Evolutionary conservation across 2,888 invertebrate genomes (phyloP), one percentile per base, ranked within the genome.

Genomic region (Eucera pruinosa): DNA sequence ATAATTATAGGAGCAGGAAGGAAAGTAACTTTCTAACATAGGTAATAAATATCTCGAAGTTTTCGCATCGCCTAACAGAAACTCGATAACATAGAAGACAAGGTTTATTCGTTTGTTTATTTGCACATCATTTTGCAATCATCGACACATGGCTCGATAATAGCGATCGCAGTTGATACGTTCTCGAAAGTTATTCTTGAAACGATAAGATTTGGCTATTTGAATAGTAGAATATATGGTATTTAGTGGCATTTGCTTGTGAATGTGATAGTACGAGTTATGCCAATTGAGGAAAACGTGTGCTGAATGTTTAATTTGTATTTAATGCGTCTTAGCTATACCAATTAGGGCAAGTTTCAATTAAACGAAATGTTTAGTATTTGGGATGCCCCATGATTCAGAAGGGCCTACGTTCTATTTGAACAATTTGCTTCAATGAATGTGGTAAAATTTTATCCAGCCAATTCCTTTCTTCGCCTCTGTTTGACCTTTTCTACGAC

Each of bases 351-450:
- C 33, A 64, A 52, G 61, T 64, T 76, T 76, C 71, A 84, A 82
- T 81, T 84, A 72, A 68, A 58, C 36, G 55, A 64, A 55, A 52
- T 27, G 47, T 54, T 47, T 45, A 52, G 13, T 66, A 66, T 78
- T 78, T 52, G 74, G 69, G 71, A 77, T 75, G 55, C 43, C 69
- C 72, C 57, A 72, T 76, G 82, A 82, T 80, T 82, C 82, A 82
- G 58, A 50, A n/a, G 33, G 67, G 36, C 54, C 58, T 55, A 61
- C 33, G 57, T 68, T 68, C 43, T 25, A 47, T 20, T 57, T 25
- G 20, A 67, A 61, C 62, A 78, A 81, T 78, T 79, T 55, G 52
- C 54, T 73, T 50, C 73, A 67, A 61, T 82, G 81, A 48, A 69
- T 30, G 36, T 13, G 39, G 48, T 9, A 13, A 66, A 62, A 62